Conservation (phyloP, 1,140 invertebrate genomes). For the Mizuhopecten yessoensis region DNA sequence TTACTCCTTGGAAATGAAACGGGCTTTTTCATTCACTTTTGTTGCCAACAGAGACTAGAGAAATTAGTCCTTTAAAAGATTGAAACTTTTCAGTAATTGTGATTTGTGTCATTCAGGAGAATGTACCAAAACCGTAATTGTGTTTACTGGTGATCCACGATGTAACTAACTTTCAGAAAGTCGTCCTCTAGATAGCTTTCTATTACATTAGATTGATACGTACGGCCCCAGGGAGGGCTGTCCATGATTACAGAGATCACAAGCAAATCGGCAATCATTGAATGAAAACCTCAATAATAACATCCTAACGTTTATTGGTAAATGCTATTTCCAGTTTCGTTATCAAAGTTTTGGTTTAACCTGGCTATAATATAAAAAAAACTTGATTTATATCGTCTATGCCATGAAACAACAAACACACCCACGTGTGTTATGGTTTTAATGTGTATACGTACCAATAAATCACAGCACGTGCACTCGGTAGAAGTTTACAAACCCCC, state of each 20-base stretch:
- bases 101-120: neutral
- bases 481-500: too few species aligned
- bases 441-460: too few species aligned
- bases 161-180: neutral
- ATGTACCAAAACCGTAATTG: neutral
- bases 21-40: neutral
- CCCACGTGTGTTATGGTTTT: too few species aligned
- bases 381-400: neutral
- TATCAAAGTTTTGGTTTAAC: neutral
- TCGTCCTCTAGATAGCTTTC: neutral
- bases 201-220: neutral
- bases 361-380: neutral
- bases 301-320: neutral
- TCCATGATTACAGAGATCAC: neutral
- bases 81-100: slow-evolving; percentile 21
- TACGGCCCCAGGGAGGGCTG: neutral
- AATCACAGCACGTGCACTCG: too few species aligned
- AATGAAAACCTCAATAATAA: neutral
- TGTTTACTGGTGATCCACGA: neutral
- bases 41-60: neutral
- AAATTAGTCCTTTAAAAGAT: neutral
- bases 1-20: too few species aligned
- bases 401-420: too few species aligned
- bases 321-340: neutral
- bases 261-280: too few species aligned